Evolutionary conservation across 2,888 invertebrate species (phyloP), one percentile per base, ranked within the genome.

Genomic region (Heliconius hortense): DNA sequence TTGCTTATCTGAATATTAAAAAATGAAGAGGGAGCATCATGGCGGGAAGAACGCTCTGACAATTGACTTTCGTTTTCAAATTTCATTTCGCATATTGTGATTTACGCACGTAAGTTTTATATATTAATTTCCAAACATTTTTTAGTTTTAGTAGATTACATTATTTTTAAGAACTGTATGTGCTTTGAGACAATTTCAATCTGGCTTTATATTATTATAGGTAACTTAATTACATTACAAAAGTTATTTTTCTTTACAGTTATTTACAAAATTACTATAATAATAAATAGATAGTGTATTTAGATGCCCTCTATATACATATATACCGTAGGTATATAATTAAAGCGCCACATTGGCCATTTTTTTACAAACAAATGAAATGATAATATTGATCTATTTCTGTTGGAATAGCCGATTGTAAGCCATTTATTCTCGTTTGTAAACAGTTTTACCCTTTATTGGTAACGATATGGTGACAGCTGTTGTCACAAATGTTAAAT

Each of bases 401-500:
- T 75, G 66, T 74, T 72, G 31, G 53, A 70, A 35, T 64, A 66
- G 72, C 75, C 56, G 60, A 75, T 78, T 78, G 73, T 53, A 73
- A 77, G 78, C 74, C 79, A 79, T 80, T 80, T 79, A 79, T 78
- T 76, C 72, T 73, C 80, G 79, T 77, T 75, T 76, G 79, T 79
- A 80, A 82, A 81, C 81, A 82, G 78, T 81, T 70, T 76, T 78
- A 80, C 81, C 81, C 82, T 81, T 83, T 80, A 82, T 81, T 82
- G 79, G 80, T 78, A 78, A 79, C 80, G 80, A 82, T 80, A 79
- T 77, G 77, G 70, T 76, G 81, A 82, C 85, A 85, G 84, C 84
- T 85, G 85, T 84, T 81, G 82, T 79, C 80, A 82, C 84, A 82
- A 84, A 82, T 84, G 84, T 80, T 82, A 81, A 82, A 82, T 82